Conservation (phyloP, 2,113 vertebrate species). For the Apeltes quadracus region DNA sequence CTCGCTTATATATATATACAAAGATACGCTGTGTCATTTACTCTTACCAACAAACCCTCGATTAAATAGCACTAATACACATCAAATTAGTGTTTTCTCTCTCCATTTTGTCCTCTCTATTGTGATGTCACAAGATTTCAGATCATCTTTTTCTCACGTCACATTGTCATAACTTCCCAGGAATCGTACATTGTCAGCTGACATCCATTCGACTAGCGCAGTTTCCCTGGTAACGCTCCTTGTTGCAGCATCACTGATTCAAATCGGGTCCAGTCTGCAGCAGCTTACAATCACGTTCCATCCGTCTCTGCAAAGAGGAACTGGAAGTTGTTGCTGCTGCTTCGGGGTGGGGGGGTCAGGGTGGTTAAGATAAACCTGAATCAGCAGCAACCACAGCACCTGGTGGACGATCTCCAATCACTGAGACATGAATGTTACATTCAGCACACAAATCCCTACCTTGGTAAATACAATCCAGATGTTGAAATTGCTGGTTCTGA, state of each 20-base stretch:
- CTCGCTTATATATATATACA: too few species aligned
- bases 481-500: conserved; percentile 15
- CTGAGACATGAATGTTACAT: conserved; percentile 9
- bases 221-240: conserved; percentile 57
- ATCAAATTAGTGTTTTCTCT: background rate
- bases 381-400: conserved; percentile 13
- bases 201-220: conserved; percentile 2
- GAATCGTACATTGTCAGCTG: background rate
- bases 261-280: conserved; percentile 25
- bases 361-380: conserved; percentile 2
- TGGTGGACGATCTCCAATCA: conserved; percentile 1
- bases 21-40: too few species aligned
- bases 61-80: background rate
- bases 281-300: conserved; percentile 15
- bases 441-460: conserved; percentile 5
- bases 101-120: background rate
- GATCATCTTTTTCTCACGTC: background rate
- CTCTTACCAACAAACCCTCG: too few species aligned
- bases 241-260: conserved; percentile 36
- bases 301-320: conserved; percentile 27
- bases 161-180: background rate
- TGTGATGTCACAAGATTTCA: too few species aligned
- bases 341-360: background rate
- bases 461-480: conserved; percentile 12
- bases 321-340: conserved; percentile 13